Evolutionary conservation across 2,797 vertebrate genomes (phyloP), one percentile per base, ranked within the genome.

Genomic region (Crocodylus rhombifer): DNA sequence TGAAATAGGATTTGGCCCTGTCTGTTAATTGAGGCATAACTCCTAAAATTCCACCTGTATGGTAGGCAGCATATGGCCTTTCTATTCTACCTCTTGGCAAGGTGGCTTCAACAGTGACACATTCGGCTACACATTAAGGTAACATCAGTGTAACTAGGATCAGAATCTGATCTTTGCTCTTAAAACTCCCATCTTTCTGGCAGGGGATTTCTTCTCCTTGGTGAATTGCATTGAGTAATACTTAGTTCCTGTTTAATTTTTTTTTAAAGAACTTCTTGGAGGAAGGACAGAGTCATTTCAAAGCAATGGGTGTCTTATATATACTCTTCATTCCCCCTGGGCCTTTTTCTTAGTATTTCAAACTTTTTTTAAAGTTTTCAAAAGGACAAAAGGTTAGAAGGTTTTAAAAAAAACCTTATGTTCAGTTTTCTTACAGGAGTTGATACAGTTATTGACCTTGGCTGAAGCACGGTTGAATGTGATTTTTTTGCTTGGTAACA

Each of bases 401-500:
- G 71, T 65, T 51, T 87, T 89, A 69, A 91, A 82, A 95, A 95
- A 71, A 12, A 60, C 28, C 61, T 77, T 91, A 63, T 92, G 28
- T 65, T 95, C 36, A 33, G 26, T n/a, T 20, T 79, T 84, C 57
- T 87, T 85, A 28, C 28, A 67, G 82, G 67, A 90, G 58, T 82
- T 77, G 63, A 56, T 87, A 62, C 3, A 5, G 55, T 94, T 93
- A 76, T 75, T 92, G 73, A 84, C 71, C 61, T 60, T 92, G 85
- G 51, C 81, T 91, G 58, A 80, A 78, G 84, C 55, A 89, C 83
- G 76, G 77, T 15, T 26, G 51, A 20, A 5, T 33, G 42, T 65
- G 58, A 82, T 42, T 76, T 92, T 94, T 94, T 93, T 87, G 80
- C 86, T 94, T 58, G n/a, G 20, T 86, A 71, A 88, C 77, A 56